These are phyloP conservation scores for Metalampra italica DNA, from an alignment of 2,888 invertebrate species.

Conservation along the genomic window DNA sequence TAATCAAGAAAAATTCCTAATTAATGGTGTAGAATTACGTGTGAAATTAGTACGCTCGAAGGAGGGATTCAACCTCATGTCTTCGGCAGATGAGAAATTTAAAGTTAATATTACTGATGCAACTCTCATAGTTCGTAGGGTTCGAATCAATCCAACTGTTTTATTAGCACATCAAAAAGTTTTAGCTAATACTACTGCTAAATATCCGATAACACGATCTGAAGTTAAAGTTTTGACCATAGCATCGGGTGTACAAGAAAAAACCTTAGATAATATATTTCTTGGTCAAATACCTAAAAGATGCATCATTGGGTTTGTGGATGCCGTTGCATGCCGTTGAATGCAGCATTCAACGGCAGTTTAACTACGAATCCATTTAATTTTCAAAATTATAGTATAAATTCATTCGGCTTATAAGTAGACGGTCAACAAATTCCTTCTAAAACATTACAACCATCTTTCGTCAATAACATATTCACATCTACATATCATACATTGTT, in stretches of 20 bases:
- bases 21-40: slow-evolving; percentile 19
- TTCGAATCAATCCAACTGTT: slow-evolving; percentile 16
- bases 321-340: too few species aligned
- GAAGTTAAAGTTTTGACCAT: slow-evolving; percentile 22
- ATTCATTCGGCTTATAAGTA: slow-evolving; percentile 20
- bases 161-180: slow-evolving; percentile 18
- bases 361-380: slow-evolving; percentile 21
- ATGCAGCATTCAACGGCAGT: slow-evolving; percentile 17
- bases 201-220: slow-evolving; percentile 22
- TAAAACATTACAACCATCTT: slow-evolving; percentile 14
- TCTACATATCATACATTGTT: slow-evolving; percentile 18
- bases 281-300: slow-evolving; percentile 20
- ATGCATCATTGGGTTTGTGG: slow-evolving; percentile 19
- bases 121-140: slow-evolving; percentile 13
- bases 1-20: slow-evolving; percentile 19
- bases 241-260: slow-evolving; percentile 18
- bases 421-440: slow-evolving; percentile 18
- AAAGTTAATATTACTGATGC: slow-evolving; percentile 15
- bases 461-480: slow-evolving; percentile 7
- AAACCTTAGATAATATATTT: slow-evolving; percentile 22
- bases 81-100: slow-evolving; percentile 9
- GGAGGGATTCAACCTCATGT: slow-evolving; percentile 11
- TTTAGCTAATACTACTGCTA: slow-evolving; percentile 18
- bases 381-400: slow-evolving; percentile 20
- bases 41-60: slow-evolving; percentile 13